A percentile compares a stretch with the other conserved stretches of the same genome.
Evolutionary conservation across 2,888 invertebrate genomes (phyloP).

Genomic region (Zaprionus obscuricornis): DNA sequence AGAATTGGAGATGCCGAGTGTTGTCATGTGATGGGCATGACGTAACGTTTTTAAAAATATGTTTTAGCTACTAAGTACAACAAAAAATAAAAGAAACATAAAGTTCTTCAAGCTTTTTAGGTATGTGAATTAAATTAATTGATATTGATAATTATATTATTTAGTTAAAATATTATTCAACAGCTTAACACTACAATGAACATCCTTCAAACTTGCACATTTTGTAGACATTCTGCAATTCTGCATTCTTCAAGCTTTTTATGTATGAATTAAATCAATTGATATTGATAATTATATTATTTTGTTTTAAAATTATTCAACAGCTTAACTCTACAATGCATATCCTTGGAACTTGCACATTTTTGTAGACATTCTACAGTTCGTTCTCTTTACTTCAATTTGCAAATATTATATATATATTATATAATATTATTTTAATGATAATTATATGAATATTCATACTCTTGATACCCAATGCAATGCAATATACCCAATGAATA

Average conservation of each 20-base stretch:
- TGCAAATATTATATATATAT: no score
- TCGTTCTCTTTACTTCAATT: constrained; percentile 18
- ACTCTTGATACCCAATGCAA: no score
- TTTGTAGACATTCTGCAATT: constrained; percentile 30
- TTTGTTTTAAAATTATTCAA: constrained; percentile 55
- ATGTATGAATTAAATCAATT: no score
- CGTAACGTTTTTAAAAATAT: constrained; percentile 57
- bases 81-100: background rate
- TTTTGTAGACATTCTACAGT: constrained; percentile 29
- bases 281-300: background rate
- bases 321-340: constrained; percentile 73
- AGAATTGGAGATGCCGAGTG: constrained; percentile 51
- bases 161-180: constrained; percentile 55
- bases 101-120: background rate
- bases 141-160: background rate
- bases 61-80: background rate
- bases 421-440: no score
- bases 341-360: no score
- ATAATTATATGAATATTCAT: background rate
- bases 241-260: no score
- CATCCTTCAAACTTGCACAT: no score
- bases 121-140: no score
- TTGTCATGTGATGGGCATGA: constrained; percentile 64
- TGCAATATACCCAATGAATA: background rate
- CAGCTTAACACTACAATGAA: constrained; percentile 71